A percentile compares a stretch with the other conserved stretches of the same genome.
phyloP scores from a whole-genome alignment of 2,888 invertebrate genomes.

The Cinara cedri region DNA sequence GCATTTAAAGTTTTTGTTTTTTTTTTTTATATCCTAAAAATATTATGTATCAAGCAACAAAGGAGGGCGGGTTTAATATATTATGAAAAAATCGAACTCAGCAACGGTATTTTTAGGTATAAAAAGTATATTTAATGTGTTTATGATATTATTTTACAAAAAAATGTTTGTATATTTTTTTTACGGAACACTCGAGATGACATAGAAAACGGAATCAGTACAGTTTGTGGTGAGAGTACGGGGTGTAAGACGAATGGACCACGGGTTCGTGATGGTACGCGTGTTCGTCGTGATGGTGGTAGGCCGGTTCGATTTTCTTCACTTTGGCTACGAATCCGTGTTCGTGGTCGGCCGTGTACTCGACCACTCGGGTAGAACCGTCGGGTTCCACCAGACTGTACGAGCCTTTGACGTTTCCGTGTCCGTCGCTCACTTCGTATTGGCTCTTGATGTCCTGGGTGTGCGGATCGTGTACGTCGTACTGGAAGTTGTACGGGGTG shows the following conservation, averaged over 20 bases:
- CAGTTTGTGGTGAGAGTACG: background rate
- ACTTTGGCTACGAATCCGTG: constrained; percentile 69
- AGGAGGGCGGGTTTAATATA: too few species aligned
- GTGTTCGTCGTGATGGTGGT: background rate
- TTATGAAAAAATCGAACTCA: too few species aligned
- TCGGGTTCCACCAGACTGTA: constrained; percentile 68
- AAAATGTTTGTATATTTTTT: too few species aligned
- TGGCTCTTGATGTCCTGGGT: constrained; percentile 60
- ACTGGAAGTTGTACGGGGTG: constrained; percentile 59
- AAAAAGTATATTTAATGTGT: background rate
- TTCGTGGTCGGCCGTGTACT: constrained; percentile 67
- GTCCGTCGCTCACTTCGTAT: constrained; percentile 60
- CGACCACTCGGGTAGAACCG: constrained; percentile 67
- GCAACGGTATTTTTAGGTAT: background rate
- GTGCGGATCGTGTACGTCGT: constrained; percentile 59
- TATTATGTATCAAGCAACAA: too few species aligned
- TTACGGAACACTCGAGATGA: too few species aligned
- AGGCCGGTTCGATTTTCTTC: constrained; percentile 61
- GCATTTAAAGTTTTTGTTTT: too few species aligned
- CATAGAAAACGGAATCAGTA: background rate
- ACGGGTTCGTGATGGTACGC: background rate
- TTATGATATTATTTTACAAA: background rate
- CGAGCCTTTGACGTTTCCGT: constrained; percentile 65
- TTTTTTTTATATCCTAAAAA: too few species aligned
- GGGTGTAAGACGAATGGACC: background rate